Evolutionary conservation across 2,797 vertebrate species (phyloP).

Genomic region (Austrolebias charrua): DNA sequence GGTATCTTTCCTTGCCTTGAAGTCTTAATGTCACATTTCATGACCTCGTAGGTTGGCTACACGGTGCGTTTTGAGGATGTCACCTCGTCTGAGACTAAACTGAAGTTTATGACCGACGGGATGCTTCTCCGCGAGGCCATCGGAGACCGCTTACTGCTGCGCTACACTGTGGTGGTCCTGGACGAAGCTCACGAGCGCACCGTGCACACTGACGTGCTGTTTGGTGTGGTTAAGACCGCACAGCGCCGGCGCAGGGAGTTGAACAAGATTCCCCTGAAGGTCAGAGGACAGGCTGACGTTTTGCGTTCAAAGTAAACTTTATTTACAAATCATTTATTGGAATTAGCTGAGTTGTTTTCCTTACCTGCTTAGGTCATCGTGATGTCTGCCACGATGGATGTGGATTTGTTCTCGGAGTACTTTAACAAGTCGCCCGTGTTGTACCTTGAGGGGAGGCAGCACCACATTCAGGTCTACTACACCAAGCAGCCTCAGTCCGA

Average conservation of each 20-base stretch:
- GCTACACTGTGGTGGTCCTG: constrained; percentile 89
- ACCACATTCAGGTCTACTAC: constrained; percentile 94
- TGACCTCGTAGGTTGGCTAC: constrained; percentile 86
- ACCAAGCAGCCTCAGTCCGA: constrained; percentile 92
- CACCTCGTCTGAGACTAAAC: constrained; percentile 87
- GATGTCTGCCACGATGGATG: constrained; percentile 99
- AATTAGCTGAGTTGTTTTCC: not conserved
- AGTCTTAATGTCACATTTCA: not conserved
- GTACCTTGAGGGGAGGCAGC: constrained; percentile 95
- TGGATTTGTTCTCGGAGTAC: constrained; percentile 95
- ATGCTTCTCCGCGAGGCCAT: constrained; percentile 96
- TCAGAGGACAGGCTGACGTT: constrained; percentile 44
- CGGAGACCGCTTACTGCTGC: constrained; percentile 87
- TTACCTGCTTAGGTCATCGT: constrained; percentile 81
- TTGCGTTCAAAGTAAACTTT: not conserved
- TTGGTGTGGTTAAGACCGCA: constrained; percentile 91
- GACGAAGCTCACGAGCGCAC: constrained; percentile 97
- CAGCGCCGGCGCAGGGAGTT: constrained; percentile 86
- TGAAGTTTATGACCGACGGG: constrained; percentile 95
- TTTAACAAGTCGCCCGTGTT: constrained; percentile 93
- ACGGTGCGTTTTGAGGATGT: constrained; percentile 94
- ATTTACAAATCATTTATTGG: not conserved
- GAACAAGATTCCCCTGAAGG: constrained; percentile 87
- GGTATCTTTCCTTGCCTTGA: not conserved
- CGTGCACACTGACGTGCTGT: constrained; percentile 93